Evolutionary conservation across 2,888 invertebrate species (phyloP).

Genomic region (Drosophila fungiperda): DNA sequence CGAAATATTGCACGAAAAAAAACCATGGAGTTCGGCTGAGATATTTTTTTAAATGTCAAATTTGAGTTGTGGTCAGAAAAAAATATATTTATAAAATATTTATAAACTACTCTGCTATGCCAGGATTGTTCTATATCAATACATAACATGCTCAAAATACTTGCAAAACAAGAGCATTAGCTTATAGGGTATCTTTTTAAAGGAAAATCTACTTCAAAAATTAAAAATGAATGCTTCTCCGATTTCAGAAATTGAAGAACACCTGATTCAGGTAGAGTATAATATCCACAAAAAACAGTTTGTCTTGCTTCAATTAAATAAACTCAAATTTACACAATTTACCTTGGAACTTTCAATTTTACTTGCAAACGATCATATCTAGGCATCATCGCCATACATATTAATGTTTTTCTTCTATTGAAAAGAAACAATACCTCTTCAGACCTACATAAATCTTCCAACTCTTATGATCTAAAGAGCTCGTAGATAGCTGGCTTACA

Average conservation of each 20-base stretch:
- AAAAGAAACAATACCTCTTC: not conserved
- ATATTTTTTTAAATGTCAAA: not conserved
- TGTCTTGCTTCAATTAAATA: not conserved
- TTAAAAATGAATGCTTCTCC: not conserved
- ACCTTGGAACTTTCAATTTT: conserved; percentile 2
- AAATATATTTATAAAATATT: not conserved
- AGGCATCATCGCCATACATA: conserved; percentile 5
- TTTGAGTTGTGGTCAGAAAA: not conserved
- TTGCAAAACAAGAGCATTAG: not conserved
- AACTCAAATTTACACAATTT: not conserved
- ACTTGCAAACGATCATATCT: conserved; percentile 12
- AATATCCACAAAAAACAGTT: not conserved
- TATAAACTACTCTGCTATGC: not conserved
- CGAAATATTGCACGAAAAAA: not conserved
- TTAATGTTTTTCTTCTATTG: conserved; percentile 2
- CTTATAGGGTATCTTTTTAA: not conserved
- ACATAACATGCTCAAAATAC: not conserved
- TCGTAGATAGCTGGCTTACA: not conserved
- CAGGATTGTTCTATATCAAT: not conserved
- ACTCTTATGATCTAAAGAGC: not conserved
- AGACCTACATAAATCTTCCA: not conserved
- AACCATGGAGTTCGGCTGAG: not conserved
- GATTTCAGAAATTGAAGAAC: not conserved
- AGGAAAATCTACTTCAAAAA: not conserved
- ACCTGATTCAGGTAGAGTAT: not conserved